Base-by-base conservation (phyloP, 2,113 vertebrate species). In the Rhynchomys soricoides region DNA sequence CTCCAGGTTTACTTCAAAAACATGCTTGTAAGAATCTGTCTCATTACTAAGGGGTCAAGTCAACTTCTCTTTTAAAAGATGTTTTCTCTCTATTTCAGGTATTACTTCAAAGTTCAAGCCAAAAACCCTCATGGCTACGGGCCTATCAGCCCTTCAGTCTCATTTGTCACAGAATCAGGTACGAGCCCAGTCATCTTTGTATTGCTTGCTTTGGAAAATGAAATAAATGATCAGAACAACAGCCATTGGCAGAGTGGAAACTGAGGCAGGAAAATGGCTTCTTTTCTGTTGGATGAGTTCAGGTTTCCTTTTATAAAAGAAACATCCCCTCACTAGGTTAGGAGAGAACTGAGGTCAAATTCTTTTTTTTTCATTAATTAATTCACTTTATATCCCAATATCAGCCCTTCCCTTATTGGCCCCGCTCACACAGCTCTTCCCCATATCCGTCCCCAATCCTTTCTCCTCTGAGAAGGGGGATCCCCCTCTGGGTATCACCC, bases 21-120 rank as follows among this genome's bases (percentile, higher is more conserved):
- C 50, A 15, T 82, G 37, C 21, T 78, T 24, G 24, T 2, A 13
- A 45, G 29, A 75, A 45, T 74, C 50, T 70, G 31, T 26, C 40
- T 92, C 37, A 13, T 40, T 31, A 37, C 26, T 57, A 3, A 74
- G 64, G 82, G 73, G 19, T 59, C n/a, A 89, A 89, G 94, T 45
- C 13, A n/a, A 5, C 7, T 57, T 75, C 5, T 95, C 50, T 97
- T 95, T 98, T 89, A 88, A 79, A 95, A 70, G 50, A 15, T 40
- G 2, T 77, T 93, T 43, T 96, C 66, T 96, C 97, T 91, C 88
- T 52, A 50, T 98, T 99, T 95, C 98, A 99, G 99, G 97, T 99
- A 99, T 98, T 99, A 99, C 98, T 99, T 99, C 98, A 99, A 99
- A 99, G 99, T 99, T 82, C 99, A 99, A 98, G 99, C 99, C 86